Conservation (phyloP, 2,797 vertebrate species). For the Platyrinchus mystaceus region DNA sequence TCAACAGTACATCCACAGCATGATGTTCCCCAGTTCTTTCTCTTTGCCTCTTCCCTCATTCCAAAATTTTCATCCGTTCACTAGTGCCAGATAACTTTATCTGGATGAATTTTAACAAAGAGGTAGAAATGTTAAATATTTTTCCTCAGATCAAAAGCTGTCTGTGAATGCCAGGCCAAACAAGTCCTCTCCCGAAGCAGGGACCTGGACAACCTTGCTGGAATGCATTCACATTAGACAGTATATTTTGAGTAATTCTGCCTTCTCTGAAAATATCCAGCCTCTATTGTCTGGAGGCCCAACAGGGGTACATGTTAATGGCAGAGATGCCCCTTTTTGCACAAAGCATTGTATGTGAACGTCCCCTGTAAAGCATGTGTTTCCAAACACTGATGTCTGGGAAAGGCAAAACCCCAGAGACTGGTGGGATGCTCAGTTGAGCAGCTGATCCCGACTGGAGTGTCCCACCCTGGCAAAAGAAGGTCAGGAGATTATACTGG, state of each 20-base stretch:
- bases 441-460: background rate
- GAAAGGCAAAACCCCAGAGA: background rate
- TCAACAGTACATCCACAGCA: background rate
- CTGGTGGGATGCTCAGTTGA: background rate
- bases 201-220: background rate
- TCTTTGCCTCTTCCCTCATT: background rate
- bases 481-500: background rate
- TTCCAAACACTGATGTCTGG: background rate
- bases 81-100: background rate
- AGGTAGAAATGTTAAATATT: background rate
- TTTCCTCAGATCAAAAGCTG: background rate
- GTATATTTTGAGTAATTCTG: background rate
- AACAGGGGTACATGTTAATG: background rate
- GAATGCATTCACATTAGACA: background rate
- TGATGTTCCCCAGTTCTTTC: background rate
- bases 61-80: background rate
- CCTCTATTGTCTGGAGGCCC: background rate
- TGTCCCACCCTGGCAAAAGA: background rate
- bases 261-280: background rate
- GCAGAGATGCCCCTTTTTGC: background rate
- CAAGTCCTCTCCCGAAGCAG: background rate
- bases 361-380: fast-evolving
- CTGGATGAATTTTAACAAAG: background rate
- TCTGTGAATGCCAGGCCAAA: background rate
- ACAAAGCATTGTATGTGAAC: background rate